Evolutionary conservation across 2,113 vertebrate species (phyloP), one percentile per base, ranked within the genome.

Genomic region (Mastomys natalensis): DNA sequence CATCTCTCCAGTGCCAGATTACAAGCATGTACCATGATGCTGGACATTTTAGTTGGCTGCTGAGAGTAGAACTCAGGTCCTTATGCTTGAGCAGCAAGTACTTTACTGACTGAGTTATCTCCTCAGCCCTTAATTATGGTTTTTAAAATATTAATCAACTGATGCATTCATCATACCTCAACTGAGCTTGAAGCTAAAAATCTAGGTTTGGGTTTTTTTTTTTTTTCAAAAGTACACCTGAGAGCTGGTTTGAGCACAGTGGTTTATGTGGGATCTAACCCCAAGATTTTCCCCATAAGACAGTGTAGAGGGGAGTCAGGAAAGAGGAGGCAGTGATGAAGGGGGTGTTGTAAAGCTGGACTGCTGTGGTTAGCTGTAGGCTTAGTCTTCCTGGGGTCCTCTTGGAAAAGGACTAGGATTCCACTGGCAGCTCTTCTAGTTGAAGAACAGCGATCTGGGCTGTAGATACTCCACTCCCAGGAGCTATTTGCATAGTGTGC

Each of bases 381-480:
- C 51, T 26, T 29, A 7, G 40, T 6, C 29, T 24, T 12, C 34
- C 48, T 60, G 0, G 22, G 66, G 5, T 34, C 45, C 40, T 26
- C 22, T 15, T 16, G 16, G 40, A 60, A n/a, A 29, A 3, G 2
- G 0, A 1, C 0, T 1, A 31, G 45, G 16, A 26, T 26, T 9
- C 1, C 15, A 26, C 51, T 92, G 40, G 0, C 4, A 53, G 40
- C 51, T 62, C 3, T 81, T n/a, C 12, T 17, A 22, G 13, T 19
- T 1, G 7, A 21, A 29, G 0, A 9, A 6, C 13, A n/a, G 64
- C 3, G 29, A 13, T 17, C 29, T 60, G 62, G 37, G 15, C 37
- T 26, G 11, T 15, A 16, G 12, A 31, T n/a, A 13, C 26, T 7
- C 2, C 1, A 34, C 21, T 37, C 31, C 37, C 21, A 60, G 10